Evolutionary conservation across 35 echinoderm and acorn worm species (phyloP).

Genomic region (Apostichopus californicus): DNA sequence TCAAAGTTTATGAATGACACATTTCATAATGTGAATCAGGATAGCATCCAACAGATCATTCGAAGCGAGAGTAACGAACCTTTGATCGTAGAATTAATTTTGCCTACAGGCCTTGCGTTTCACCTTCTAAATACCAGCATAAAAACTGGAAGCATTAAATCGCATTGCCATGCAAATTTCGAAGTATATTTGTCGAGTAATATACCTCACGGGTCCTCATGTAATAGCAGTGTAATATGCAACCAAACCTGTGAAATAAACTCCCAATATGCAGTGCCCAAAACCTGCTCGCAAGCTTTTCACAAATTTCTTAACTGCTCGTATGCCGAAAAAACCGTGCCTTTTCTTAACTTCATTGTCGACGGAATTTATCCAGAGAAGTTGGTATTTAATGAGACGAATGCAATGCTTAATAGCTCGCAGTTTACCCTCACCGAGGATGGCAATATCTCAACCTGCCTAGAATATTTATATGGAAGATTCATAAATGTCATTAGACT

Average conservation of each 20-base stretch:
- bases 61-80: background rate
- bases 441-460: background rate
- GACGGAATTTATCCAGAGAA: background rate
- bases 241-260: background rate
- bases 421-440: background rate
- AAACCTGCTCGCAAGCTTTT: background rate
- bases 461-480: background rate
- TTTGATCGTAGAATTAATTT: background rate
- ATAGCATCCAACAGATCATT: background rate
- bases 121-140: conserved; percentile 9
- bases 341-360: background rate
- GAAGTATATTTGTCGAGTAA: background rate
- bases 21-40: background rate
- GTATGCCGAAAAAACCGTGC: background rate
- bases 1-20: conserved; percentile 22
- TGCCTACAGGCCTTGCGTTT: background rate
- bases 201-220: background rate
- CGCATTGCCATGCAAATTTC: background rate
- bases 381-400: background rate
- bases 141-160: background rate
- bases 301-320: background rate
- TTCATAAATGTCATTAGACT: background rate
- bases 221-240: background rate
- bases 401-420: background rate
- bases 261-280: background rate